Conservation (phyloP, 2,888 invertebrate genomes). For the Abrostola tripartita region DNA sequence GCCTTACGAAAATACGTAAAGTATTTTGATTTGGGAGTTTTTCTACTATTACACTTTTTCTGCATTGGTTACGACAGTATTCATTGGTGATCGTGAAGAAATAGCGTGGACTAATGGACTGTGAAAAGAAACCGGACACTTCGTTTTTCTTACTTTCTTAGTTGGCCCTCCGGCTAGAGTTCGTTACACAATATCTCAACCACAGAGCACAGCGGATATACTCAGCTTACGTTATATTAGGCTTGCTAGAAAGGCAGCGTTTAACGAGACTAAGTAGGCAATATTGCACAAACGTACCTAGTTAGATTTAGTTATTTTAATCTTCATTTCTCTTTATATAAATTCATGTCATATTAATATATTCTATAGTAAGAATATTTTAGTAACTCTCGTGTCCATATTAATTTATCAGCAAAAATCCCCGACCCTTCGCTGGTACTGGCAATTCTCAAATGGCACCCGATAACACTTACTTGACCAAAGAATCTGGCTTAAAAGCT, state of each 20-base stretch:
- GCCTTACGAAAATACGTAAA: constrained; percentile 21
- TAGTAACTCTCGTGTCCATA: too few relatives aligned
- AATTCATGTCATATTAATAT: too few relatives aligned
- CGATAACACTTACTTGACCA: too few relatives aligned
- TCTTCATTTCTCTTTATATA: too few relatives aligned
- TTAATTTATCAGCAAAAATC: too few relatives aligned
- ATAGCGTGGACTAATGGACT: constrained; percentile 50
- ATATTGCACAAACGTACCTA: too few relatives aligned
- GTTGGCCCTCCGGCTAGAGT: constrained; percentile 33
- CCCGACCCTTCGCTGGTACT: too few relatives aligned
- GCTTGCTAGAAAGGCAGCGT: constrained; percentile 15
- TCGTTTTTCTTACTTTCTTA: constrained; percentile 48
- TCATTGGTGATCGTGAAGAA: constrained; percentile 46
- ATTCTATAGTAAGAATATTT: too few relatives aligned
- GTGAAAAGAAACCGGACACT: constrained; percentile 51
- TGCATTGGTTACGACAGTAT: constrained; percentile 41
- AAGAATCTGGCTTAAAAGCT: too few relatives aligned
- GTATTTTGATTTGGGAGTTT: constrained; percentile 29
- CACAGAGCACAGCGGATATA: constrained; percentile 10
- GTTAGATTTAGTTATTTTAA: too few relatives aligned
- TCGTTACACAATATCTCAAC: constrained; percentile 38
- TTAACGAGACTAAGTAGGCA: too few relatives aligned
- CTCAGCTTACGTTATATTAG: constrained; percentile 27
- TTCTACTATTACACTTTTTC: constrained; percentile 48
- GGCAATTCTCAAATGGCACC: too few relatives aligned